Conservation (phyloP, 2,113 vertebrate species). For the Channa argus region DNA sequence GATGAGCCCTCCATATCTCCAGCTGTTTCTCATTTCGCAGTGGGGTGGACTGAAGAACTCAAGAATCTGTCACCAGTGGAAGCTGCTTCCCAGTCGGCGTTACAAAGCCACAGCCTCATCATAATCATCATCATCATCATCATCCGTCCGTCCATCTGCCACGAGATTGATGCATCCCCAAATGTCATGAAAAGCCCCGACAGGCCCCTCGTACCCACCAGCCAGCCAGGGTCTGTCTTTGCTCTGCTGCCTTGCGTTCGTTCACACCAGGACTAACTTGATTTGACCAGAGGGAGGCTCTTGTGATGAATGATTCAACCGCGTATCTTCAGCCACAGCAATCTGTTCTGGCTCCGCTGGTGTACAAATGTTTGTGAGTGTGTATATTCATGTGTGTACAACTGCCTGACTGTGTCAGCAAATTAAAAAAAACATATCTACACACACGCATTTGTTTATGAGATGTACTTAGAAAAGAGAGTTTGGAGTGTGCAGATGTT, state of each 20-base stretch:
- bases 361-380: slow-evolving; percentile 31
- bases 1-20: slow-evolving; percentile 47
- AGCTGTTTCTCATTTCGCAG: slow-evolving; percentile 62
- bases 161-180: slow-evolving; percentile 58
- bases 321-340: slow-evolving; percentile 72
- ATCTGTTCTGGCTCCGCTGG: slow-evolving; percentile 62
- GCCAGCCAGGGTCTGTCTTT: slow-evolving; percentile 44
- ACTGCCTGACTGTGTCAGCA: slow-evolving; percentile 28
- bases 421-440: background rate
- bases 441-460: background rate
- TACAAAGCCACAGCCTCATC: slow-evolving; percentile 31
- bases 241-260: slow-evolving; percentile 56
- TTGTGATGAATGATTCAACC: slow-evolving; percentile 79
- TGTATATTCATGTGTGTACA: slow-evolving; percentile 23
- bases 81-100: slow-evolving; percentile 49
- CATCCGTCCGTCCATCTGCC: slow-evolving; percentile 60
- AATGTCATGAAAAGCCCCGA: slow-evolving; percentile 43
- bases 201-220: slow-evolving; percentile 39
- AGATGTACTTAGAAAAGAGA: slow-evolving; percentile 13
- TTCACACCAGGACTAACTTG: slow-evolving; percentile 75
- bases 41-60: slow-evolving; percentile 36
- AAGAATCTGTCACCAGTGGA: slow-evolving; percentile 54
- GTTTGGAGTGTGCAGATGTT: background rate
- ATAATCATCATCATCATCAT: slow-evolving; percentile 52
- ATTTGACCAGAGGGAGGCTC: slow-evolving; percentile 79